A percentile compares a stretch with the other conserved stretches of the same genome.
These are phyloP conservation scores for Aelia acuminata DNA, from an alignment of 2,888 invertebrate genomes.

Conservation along the genomic window DNA sequence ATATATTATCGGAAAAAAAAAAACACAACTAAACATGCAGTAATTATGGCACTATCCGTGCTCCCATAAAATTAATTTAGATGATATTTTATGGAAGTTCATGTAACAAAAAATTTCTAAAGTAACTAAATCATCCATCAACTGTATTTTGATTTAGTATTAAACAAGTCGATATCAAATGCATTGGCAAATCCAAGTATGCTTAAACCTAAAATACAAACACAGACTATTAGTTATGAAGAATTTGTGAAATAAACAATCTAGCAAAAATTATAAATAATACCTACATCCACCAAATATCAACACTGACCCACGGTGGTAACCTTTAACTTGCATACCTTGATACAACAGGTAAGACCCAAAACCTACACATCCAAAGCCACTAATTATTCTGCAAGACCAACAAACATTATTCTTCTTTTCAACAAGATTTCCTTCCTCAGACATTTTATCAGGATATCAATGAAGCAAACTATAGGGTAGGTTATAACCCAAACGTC, in stretches of 20 bases:
- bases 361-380: neutral
- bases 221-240: neutral
- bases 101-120: neutral
- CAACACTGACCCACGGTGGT: neutral
- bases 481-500: neutral
- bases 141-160: neutral
- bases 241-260: neutral
- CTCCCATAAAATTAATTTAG: neutral
- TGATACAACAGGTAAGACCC: neutral
- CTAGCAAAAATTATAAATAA: neutral
- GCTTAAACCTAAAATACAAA: neutral
- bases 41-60: neutral
- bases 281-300: conserved; percentile 32
- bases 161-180: neutral
- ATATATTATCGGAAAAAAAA: neutral
- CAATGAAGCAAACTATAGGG: no score
- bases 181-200: neutral
- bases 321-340: neutral
- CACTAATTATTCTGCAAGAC: conserved; percentile 30
- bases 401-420: neutral
- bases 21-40: neutral
- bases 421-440: neutral
- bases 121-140: neutral
- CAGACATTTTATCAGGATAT: neutral
- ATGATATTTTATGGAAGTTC: neutral